These are phyloP conservation scores for Nycticebus coucang DNA, from an alignment of 2,113 vertebrate genomes.

Conservation along the genomic window DNA sequence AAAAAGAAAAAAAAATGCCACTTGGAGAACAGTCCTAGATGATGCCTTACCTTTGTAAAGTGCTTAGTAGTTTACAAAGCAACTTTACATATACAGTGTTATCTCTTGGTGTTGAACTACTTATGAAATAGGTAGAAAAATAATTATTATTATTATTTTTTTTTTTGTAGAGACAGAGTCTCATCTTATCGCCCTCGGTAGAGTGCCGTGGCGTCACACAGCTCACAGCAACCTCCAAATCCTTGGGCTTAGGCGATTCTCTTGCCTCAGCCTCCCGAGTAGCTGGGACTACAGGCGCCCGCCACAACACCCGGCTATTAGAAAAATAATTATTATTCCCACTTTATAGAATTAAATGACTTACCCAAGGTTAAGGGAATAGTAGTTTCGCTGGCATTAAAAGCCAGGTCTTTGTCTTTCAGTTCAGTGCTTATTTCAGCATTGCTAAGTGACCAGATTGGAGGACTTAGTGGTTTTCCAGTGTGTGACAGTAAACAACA, in stretches of 20 bases:
- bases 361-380: slow-evolving; percentile 28
- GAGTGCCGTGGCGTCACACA: too few relatives aligned
- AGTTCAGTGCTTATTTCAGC: background rate
- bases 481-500: background rate
- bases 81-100: background rate
- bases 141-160: background rate
- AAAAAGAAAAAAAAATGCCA: background rate
- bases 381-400: background rate
- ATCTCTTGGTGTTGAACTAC: background rate
- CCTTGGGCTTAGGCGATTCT: too few relatives aligned
- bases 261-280: too few relatives aligned
- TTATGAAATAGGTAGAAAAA: background rate
- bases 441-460: background rate
- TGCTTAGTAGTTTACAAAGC: background rate
- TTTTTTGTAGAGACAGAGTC: too few relatives aligned
- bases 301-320: too few relatives aligned
- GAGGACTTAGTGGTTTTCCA: background rate
- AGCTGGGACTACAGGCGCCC: too few relatives aligned
- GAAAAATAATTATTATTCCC: slow-evolving; percentile 25
- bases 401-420: background rate
- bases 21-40: background rate
- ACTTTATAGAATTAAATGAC: background rate
- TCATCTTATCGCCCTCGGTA: too few relatives aligned
- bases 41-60: background rate
- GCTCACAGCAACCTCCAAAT: too few relatives aligned